Evolutionary conservation across 1,140 invertebrate genomes (phyloP), one percentile per base, ranked within the genome.

Genomic region (Drosophila equinoxialis): DNA sequence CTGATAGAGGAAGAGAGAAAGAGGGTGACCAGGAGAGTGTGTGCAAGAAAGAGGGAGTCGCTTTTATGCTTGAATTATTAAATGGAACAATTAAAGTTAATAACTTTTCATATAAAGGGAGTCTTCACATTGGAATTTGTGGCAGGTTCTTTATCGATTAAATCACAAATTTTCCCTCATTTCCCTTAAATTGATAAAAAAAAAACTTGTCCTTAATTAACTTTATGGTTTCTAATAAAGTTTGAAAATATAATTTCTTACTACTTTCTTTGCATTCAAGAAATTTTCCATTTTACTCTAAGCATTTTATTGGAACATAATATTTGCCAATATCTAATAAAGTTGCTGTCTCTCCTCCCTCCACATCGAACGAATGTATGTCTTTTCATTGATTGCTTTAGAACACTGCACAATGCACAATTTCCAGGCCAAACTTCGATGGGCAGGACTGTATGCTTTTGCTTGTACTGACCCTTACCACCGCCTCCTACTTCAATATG

Each of bases 391-490:
- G 45, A 51, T 51, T 23, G 45, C 10, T 51, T 51, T 23, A 51
- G 45, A 51, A 23, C 45, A 51, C 17, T 51, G 45, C 45, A 51
- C 45, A 51, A 51, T 51, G 45, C 45, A 51, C 10, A 13, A 30
- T 30, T 30, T 23, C 17, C 17, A 51, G 45, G 45, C 3, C 45
- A 51, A 23, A 51, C 45, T 51, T 51, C 45, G 17, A 51, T 51
- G 23, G 37, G 1, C 37, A 39, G 2, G 0, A 17, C 17, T 20
- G 13, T 48, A 3, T 2, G 14, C 42, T 45, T 45, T 17, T 17
- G 42, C 14, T 3, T 23, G 45, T 10, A 11, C 11, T 51, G 45
- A 23, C 45, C 45, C 17, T 23, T 48, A 6, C 30, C 37, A n/a
- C n/a, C 11, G 37, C 6, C 45, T 51, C 45, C 17, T 4, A 51